These are phyloP conservation scores for Acronicta leporina DNA, from an alignment of 2,888 invertebrate genomes.

Conservation along the genomic window DNA sequence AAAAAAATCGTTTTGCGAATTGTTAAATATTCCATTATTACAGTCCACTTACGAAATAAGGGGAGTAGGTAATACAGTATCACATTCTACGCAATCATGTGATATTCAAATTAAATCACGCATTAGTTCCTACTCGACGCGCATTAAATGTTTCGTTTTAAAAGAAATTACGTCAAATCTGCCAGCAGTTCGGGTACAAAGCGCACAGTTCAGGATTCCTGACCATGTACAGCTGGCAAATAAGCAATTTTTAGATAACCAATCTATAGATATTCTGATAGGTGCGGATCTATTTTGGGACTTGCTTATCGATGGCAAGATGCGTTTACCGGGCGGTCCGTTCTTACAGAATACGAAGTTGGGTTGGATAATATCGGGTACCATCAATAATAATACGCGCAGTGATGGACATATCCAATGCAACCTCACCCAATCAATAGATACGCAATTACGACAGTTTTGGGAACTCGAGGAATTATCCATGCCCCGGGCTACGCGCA, in stretches of 20 bases:
- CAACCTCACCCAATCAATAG: slow-evolving; percentile 30
- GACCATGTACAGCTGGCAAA: background rate
- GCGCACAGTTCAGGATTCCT: background rate
- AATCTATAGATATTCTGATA: slow-evolving; percentile 12
- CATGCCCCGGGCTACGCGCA: background rate
- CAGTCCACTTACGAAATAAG: slow-evolving; percentile 15
- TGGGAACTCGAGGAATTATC: slow-evolving; percentile 45
- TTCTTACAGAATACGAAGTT: slow-evolving; percentile 35
- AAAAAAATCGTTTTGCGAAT: background rate
- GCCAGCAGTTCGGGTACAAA: too few relatives aligned
- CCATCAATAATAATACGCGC: slow-evolving; percentile 8
- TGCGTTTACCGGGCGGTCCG: slow-evolving; percentile 5
- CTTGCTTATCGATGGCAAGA: slow-evolving; percentile 4
- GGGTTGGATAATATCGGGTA: slow-evolving; percentile 52
- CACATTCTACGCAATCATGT: slow-evolving; percentile 10
- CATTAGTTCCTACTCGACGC: background rate
- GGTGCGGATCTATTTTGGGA: slow-evolving; percentile 17
- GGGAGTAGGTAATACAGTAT: background rate
- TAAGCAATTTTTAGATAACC: background rate
- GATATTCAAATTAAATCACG: slow-evolving; percentile 8
- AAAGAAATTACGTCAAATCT: background rate
- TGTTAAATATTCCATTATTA: background rate
- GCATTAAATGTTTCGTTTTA: slow-evolving; percentile 10
- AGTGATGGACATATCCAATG: slow-evolving; percentile 12
- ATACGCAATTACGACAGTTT: slow-evolving; percentile 35